A percentile compares a stretch with the other conserved stretches of the same genome.
Conservation (phyloP, 1,140 invertebrate species). For the Dendrolimus kikuchii region DNA sequence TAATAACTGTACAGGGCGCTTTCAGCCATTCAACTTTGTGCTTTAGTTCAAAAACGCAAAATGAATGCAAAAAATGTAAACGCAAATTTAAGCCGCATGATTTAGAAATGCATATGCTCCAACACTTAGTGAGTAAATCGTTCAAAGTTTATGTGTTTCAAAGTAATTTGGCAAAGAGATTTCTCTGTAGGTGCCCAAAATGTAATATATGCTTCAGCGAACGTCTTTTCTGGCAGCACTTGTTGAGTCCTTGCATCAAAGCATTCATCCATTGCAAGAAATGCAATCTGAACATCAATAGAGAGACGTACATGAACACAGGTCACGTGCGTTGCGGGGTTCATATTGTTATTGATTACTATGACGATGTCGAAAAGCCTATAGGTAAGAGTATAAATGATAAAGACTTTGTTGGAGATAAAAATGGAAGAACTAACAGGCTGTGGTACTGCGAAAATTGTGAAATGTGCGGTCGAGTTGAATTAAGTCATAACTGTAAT, state of each 20-base stretch:
- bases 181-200: constrained; percentile 16
- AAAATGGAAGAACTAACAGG: not conserved
- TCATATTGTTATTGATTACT: constrained; percentile 5
- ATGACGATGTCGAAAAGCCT: not conserved
- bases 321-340: not conserved
- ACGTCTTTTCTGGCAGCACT: constrained; percentile 8
- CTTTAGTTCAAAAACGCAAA: not conserved
- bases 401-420: not conserved
- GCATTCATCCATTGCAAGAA: not conserved
- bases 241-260: not conserved
- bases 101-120: constrained; percentile 7
- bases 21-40: constrained; percentile 1
- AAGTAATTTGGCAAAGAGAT: constrained; percentile 10
- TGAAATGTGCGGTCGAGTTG: not conserved
- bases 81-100: constrained; percentile 10
- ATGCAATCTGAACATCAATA: constrained; percentile 3
- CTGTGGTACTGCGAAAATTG: constrained; percentile 2
- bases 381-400: not conserved
- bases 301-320: not conserved
- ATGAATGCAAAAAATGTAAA: constrained; percentile 12
- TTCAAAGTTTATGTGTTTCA: constrained; percentile 15
- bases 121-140: constrained; percentile 12
- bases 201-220: constrained; percentile 19
- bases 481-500: not conserved
- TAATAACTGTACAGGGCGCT: constrained; percentile 4